Base-by-base conservation (phyloP, 2,797 vertebrate genomes). In the Prionace glauca region DNA sequence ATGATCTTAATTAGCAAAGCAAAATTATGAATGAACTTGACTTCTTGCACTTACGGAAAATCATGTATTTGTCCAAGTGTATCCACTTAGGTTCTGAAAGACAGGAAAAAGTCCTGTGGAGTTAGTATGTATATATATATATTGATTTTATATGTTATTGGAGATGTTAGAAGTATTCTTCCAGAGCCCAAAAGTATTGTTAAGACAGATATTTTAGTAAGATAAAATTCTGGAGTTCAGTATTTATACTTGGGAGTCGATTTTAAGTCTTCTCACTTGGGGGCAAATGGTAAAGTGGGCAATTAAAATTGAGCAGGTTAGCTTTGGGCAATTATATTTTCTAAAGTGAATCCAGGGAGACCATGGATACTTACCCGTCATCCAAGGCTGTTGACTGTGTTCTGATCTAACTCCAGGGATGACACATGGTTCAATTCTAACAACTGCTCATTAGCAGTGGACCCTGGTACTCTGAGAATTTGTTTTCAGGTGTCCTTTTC, bases 51-150 rank as follows among this genome's bases (percentile, higher is more conserved):
- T 93, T 69, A 69, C 65, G 62, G 60, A 11, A 93, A 93, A 93
- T n/a, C 91, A 60, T 91, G 88, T 91, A 91, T 91, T 91, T 91
- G 26, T 91, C 88, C 88, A 91, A 91, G 32, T 60, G 56, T 60
- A 91, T 91, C 88, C 60, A 65, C n/a, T 91, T 91, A 67, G 91
- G 10, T 67, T 93, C 65, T 41, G 91, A 65, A 92, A 92, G 62
- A 67, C 32, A 92, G 32, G 90, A 92, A 67, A 92, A 92, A 67
- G 29, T 88, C 86, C 50, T 24, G 26, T 88, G 26, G 45, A 50
- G 24, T 88, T 88, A 88, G 45, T 45, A 77, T 77, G 10, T 11
- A 77, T 77, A 32, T 29, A 77, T 29, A 77, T 79, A 79, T n/a
- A 24, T 84, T 84, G 16, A 45, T 24, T 84, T 41, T 41, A 84